These are phyloP conservation scores for Sciurus vulgaris DNA, from an alignment of 2,797 vertebrate species.

Conservation along the genomic window DNA sequence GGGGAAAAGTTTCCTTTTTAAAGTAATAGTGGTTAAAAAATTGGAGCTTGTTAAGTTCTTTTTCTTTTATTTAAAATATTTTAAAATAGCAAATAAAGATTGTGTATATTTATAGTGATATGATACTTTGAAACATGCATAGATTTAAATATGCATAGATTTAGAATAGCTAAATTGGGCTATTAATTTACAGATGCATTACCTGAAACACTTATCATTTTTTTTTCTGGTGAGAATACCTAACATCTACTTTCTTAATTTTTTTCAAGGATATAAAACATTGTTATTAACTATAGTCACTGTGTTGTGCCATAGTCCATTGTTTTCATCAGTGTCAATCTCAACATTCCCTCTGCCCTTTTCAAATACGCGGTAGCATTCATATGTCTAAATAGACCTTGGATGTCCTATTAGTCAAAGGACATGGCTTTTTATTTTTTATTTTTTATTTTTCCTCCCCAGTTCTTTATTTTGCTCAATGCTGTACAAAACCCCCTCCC, in stretches of 20 bases:
- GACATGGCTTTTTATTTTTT: neutral
- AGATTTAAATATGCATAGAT: neutral
- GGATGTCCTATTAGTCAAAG: slow-evolving; percentile 29
- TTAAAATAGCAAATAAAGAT: neutral
- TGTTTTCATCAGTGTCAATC: neutral
- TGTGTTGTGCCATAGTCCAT: neutral
- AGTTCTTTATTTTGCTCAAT: slow-evolving; percentile 39
- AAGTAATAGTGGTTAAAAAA: slow-evolving; percentile 27
- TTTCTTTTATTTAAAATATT: slow-evolving; percentile 27
- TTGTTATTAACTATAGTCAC: neutral
- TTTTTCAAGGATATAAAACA: neutral
- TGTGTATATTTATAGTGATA: neutral
- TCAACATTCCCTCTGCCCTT: neutral
- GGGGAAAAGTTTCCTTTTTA: neutral
- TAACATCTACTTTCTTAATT: neutral
- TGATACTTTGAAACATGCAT: neutral
- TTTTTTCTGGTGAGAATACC: neutral
- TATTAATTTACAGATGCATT: neutral
- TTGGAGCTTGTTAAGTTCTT: slow-evolving; percentile 35
- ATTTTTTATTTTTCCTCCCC: neutral
- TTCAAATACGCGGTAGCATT: neutral
- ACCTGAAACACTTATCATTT: neutral
- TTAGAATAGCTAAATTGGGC: neutral
- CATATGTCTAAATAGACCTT: slow-evolving; percentile 19
- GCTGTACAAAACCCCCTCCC: neutral